Base-by-base conservation (phyloP, 2,888 invertebrate genomes). In the Unio delphinus region DNA sequence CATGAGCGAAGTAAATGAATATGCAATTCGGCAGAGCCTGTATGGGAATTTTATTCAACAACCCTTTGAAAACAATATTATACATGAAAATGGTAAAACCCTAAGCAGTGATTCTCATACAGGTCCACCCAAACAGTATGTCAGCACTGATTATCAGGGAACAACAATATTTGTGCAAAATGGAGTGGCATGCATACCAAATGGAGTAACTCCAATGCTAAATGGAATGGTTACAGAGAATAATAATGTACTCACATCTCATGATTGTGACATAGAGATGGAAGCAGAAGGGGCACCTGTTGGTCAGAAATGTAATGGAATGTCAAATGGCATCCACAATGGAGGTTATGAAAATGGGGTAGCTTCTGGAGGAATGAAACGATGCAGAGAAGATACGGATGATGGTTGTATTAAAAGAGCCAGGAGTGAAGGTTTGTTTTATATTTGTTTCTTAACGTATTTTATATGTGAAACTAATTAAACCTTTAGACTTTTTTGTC, bases 311-410 rank as follows among this genome's bases (percentile, higher is more conserved):
- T 64, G 70, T 69, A 65, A 66, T 56, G 68, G 69, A 55, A 68
- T 68, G 34, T 64, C 73, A 55, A 67, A 64, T 57, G 73, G 67
- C 56, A 30, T 70, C 18, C 28, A 26, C 59, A 28, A 45, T n/a
- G 79, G 71, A 4, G 74, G 80, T 7, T 71, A 69, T 7, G 23
- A 57, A 17, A 81, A 78, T 65, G 26, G 54, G 7, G 68, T 80
- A 15, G 76, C 80, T 4, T 67, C 84, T 17, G 81, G 81, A 17
- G 85, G 86, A n/a, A 70, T 73, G 57, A 86, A 86, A 70, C 73
- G 86, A 66, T 70, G 78, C 15, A 70, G 82, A 23, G 86, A 86
- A 64, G 83, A 82, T n/a, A 58, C 64, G 4, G 83, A 84, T 8
- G 78, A 80, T 26, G 76, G 74, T 18, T 70, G 74, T 23, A 76